Conservation (phyloP, 2,113 vertebrate species). For the Notarius quadriscutis region DNA sequence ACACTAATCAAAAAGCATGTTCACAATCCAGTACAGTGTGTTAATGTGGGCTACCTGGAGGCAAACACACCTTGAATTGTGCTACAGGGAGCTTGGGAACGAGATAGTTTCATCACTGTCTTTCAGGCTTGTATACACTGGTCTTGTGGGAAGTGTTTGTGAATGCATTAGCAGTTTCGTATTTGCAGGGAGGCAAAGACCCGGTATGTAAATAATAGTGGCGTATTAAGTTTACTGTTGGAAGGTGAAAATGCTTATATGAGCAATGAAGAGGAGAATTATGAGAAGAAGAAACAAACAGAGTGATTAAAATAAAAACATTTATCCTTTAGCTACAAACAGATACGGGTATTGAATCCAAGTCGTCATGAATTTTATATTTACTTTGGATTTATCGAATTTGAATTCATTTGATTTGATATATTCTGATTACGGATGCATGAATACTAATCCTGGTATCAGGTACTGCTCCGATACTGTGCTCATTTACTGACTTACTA, state of each 20-base stretch:
- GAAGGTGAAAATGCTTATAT: background rate
- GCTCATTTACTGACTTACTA: background rate
- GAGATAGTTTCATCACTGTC: constrained; percentile 1
- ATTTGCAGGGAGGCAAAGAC: constrained; percentile 11
- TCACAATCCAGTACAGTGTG: constrained; percentile 32
- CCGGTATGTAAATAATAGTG: constrained; percentile 1
- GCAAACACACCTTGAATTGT: constrained; percentile 10
- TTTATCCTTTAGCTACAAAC: background rate
- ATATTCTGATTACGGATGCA: background rate
- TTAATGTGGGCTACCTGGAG: constrained; percentile 30
- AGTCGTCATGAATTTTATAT: background rate
- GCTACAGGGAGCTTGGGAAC: background rate
- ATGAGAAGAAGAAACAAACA: background rate
- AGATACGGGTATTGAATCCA: background rate
- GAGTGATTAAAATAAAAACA: background rate
- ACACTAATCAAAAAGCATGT: constrained; percentile 28
- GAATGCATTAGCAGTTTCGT: constrained; percentile 25
- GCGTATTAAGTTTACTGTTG: background rate
- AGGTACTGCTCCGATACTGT: background rate
- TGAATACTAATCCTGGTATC: background rate
- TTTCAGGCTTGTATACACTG: background rate
- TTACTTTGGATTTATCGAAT: background rate
- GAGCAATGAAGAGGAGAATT: background rate
- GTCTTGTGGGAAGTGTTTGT: constrained; percentile 7
- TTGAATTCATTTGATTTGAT: background rate